Evolutionary conservation across 2,113 vertebrate genomes (phyloP).

Genomic region (Percopsis transmontana): DNA sequence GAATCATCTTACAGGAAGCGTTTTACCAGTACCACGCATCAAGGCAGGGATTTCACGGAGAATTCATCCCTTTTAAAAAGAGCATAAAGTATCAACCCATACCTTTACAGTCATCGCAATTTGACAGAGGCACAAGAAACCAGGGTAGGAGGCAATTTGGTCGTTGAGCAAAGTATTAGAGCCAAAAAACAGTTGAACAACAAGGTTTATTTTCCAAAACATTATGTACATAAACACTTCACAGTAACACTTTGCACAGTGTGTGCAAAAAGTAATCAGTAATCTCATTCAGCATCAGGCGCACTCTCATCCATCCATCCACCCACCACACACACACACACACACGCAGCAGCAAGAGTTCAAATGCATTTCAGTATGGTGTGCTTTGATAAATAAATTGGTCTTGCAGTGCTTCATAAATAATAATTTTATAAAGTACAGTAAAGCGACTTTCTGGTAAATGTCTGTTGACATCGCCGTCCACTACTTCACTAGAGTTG

Average conservation of each 20-base stretch:
- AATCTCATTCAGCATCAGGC: constrained; percentile 64
- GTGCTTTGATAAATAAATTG: constrained; percentile 74
- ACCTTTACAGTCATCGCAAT: too few relatives aligned
- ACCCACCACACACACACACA: constrained; percentile 27
- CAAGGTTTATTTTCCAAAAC: constrained; percentile 70
- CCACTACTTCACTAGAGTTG: constrained; percentile 45
- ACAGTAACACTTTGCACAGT: constrained; percentile 52
- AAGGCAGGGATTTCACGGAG: too few relatives aligned
- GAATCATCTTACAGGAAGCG: too few relatives aligned
- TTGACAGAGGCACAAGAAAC: background rate
- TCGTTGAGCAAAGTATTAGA: background rate
- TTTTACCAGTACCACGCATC: too few relatives aligned
- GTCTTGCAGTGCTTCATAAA: constrained; percentile 81
- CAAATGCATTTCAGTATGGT: constrained; percentile 57
- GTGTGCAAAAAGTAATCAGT: constrained; percentile 17
- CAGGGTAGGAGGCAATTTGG: background rate
- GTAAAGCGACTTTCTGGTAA: constrained; percentile 54
- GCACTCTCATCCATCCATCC: constrained; percentile 19
- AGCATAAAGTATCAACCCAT: too few relatives aligned
- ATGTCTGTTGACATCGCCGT: constrained; percentile 39
- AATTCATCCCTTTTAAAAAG: too few relatives aligned
- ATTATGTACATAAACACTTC: constrained; percentile 69
- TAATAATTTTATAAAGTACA: constrained; percentile 70
- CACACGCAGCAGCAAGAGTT: constrained; percentile 57
- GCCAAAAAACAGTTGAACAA: constrained; percentile 51